Evolutionary conservation across 1,140 invertebrate genomes (phyloP), one percentile per base, ranked within the genome.

Genomic region (Drosophila nebulosa): DNA sequence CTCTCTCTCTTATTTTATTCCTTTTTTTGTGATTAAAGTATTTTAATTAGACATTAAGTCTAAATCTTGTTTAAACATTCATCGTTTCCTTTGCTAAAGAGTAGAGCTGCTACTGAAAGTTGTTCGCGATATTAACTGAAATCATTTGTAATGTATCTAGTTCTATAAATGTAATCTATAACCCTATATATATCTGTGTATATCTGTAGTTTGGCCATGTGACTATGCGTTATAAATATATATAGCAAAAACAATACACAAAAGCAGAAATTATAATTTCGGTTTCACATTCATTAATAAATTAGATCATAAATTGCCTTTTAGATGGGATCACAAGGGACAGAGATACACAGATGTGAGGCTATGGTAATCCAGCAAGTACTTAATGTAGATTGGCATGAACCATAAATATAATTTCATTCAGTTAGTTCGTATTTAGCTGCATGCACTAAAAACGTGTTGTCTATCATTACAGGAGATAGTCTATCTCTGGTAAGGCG

Each of bases 41-140:
- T 14, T 9, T 46, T 46, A 46, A 46, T 46, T 18, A 46, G 39
- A 10, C 16, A 46, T 46, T 18, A 3, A 10, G 14, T 4, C 22
- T 21, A 50, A 56, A 12, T 16, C 18, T 21, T 26, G 36, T 51
- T 24, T 36, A 6, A 52, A 58, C 60, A 30, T 7, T 46, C 27
- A 62, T 66, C 71, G 61, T 78, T 79, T 64, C 51, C 50, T 63
- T 22, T 30, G 39, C 39, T 46, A 16, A n/a, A n/a, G n/a, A n/a
- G 4, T 21, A 9, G 3, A 46, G 16, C 46, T 35, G 39, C 67
- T 66, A 65, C 64, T 68, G 81, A 86, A 76, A 85, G 81, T 81
- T 88, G 69, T 81, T 88, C 70, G 83, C 64, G 70, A 56, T 53
- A 81, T 86, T 86, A 86, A 86, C 81, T 86, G 81, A 88, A 86